phyloP scores from a whole-genome alignment of 2,797 vertebrate species.

The Sciurus vulgaris region DNA sequence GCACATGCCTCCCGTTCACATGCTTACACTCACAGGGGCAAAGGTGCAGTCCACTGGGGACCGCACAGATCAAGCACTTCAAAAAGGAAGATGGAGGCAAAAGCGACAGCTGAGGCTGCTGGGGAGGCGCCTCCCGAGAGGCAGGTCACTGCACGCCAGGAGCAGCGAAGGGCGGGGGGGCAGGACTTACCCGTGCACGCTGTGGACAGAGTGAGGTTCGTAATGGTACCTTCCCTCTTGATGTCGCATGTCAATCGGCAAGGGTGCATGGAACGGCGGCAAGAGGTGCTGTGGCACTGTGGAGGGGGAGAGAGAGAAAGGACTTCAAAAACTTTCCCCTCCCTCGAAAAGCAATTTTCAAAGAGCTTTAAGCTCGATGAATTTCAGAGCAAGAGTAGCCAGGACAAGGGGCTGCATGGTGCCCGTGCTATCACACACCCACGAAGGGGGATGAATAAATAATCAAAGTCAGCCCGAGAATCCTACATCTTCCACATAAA shows the following conservation, averaged over 20 bases:
- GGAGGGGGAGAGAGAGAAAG: constrained; percentile 82
- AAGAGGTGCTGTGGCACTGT: constrained; percentile 96
- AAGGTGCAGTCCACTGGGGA: neutral
- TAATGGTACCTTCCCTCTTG: constrained; percentile 98
- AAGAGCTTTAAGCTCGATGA: constrained; percentile 92
- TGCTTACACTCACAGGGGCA: neutral
- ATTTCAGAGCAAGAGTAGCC: constrained; percentile 91
- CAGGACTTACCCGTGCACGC: constrained; percentile 95
- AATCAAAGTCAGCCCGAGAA: constrained; percentile 95
- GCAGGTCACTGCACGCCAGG: rapidly evolving
- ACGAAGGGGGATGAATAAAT: constrained; percentile 96
- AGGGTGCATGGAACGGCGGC: constrained; percentile 96
- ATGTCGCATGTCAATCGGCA: constrained; percentile 97
- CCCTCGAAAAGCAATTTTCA: constrained; percentile 90
- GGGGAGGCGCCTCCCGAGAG: rapidly evolving
- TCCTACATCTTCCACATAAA: constrained; percentile 96
- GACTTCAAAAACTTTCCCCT: constrained; percentile 88
- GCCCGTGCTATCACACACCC: constrained; percentile 93
- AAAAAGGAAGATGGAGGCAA: neutral
- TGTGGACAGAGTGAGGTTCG: constrained; percentile 95
- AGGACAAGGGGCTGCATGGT: constrained; percentile 89
- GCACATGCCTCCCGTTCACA: rapidly evolving
- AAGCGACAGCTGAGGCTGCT: neutral
- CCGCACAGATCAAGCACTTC: too few relatives aligned
- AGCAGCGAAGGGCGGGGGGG: neutral